Base-by-base conservation (phyloP, 2,888 invertebrate genomes). In the Lydus trimaculatus region DNA sequence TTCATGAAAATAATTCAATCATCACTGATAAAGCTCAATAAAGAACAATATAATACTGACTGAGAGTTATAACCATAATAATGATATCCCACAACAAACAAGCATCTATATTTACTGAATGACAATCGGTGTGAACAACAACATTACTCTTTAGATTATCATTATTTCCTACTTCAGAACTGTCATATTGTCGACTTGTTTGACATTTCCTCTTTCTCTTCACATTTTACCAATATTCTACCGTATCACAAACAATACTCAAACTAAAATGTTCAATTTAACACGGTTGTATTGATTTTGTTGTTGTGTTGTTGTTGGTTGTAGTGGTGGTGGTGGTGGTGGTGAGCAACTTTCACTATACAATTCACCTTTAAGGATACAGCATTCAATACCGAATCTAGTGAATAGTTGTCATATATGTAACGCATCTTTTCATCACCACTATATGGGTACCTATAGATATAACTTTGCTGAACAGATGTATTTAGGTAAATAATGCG, bases 381-480 rank as follows among this genome's bases (percentile, higher is more conserved):
- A 93, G 84, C 92, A 94, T 83, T 94, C 92, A 31, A 94, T 92
- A 72, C 91, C 92, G 82, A 94, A 94, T 0, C 94, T 94, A 78
- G 92, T 0, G 92, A 91, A 78, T 91, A 90, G 79, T 89, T 88
- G 78, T 88, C 87, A 72, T 87, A 87, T 28, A 90, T 88, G 1
- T 85, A 79, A 62, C 82, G 86, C 63, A 90, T 80, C 13, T 87
- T 28, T 28, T 28, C 4, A 28, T 28, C 28, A 4, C n/a, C n/a
- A n/a, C n/a, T n/a, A n/a, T n/a, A n/a, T n/a, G n/a, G n/a, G n/a
- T n/a, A n/a, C n/a, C n/a, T n/a, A n/a, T n/a, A n/a, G n/a, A n/a
- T n/a, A n/a, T n/a, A n/a, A n/a, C n/a, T n/a, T n/a, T n/a, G n/a
- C 28, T 4, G 28, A 28, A 28, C 28, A 28, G 4, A 28, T 28